These are phyloP conservation scores for Phanerotoma sp. DNA, from an alignment of 2,888 invertebrate genomes.

Conservation along the genomic window DNA sequence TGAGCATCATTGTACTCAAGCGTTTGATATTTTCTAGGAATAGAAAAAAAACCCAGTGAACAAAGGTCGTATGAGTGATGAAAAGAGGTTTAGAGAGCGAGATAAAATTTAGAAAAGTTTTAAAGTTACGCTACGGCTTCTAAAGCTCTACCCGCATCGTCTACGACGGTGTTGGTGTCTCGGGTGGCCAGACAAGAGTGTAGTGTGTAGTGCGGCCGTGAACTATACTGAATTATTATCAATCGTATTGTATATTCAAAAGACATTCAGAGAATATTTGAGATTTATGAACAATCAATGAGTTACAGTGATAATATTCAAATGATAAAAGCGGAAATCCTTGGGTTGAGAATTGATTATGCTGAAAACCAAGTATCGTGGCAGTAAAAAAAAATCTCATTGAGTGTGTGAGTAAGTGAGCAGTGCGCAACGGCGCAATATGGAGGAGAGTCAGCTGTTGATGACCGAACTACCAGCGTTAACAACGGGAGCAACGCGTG, in stretches of 20 bases:
- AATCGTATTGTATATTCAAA: conserved; percentile 2
- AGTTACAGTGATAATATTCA: neutral
- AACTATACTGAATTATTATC: neutral
- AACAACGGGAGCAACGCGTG: conserved; percentile 25
- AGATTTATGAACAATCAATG: neutral
- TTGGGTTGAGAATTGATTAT: conserved; percentile 3
- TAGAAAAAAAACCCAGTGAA: neutral
- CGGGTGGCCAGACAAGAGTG: neutral
- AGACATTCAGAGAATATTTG: neutral
- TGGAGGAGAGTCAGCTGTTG: conserved; percentile 63
- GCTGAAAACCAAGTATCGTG: neutral
- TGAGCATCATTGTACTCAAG: neutral
- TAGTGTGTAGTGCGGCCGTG: conserved; percentile 4
- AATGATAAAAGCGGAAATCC: neutral
- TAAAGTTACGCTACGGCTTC: neutral
- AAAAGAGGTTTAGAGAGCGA: neutral
- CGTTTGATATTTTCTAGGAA: neutral
- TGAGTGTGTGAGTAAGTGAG: conserved; percentile 12
- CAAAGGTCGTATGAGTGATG: neutral
- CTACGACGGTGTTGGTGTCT: conserved; percentile 1
- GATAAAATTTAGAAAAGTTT: neutral
- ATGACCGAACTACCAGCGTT: conserved; percentile 63
- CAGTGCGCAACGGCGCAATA: conserved; percentile 47
- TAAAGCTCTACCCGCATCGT: conserved; percentile 18
- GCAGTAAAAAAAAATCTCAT: neutral